A percentile compares a stretch with the other conserved stretches of the same genome.
phyloP scores from a whole-genome alignment of 2,797 vertebrate species.

The Vireo griseus region DNA sequence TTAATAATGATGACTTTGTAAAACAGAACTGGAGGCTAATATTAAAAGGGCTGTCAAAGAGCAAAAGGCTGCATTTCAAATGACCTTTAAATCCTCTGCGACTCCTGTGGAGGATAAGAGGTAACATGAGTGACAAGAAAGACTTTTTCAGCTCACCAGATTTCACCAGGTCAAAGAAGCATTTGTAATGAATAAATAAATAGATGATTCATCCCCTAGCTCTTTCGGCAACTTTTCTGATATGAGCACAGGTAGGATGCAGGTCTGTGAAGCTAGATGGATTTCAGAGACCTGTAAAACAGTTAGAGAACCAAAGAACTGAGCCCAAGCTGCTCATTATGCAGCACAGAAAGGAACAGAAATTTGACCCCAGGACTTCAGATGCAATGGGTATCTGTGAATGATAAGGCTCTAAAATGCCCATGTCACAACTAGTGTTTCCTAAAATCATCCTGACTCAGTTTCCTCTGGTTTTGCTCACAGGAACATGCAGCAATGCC shows the following conservation, averaged over 20 bases:
- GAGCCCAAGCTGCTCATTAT: neutral
- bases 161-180: constrained; percentile 6
- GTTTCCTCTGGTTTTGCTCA: neutral
- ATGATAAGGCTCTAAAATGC: neutral
- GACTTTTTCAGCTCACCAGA: constrained; percentile 2
- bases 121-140: constrained; percentile 34
- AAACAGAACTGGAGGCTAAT: constrained; percentile 68
- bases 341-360: neutral
- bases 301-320: neutral
- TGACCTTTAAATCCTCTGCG: constrained; percentile 52
- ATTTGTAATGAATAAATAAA: constrained; percentile 56
- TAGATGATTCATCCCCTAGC: constrained; percentile 15
- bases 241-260: neutral
- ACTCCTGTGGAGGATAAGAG: neutral
- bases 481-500: rapidly evolving
- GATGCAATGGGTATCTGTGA: neutral
- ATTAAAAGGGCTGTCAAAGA: constrained; percentile 43
- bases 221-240: neutral
- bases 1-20: constrained; percentile 68
- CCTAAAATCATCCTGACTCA: neutral
- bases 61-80: constrained; percentile 55
- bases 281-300: neutral
- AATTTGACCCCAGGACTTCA: neutral
- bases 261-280: neutral
- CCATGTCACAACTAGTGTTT: neutral